Evolutionary conservation across 2,888 invertebrate genomes (phyloP).

Genomic region (Aleiodes leptofemur): DNA sequence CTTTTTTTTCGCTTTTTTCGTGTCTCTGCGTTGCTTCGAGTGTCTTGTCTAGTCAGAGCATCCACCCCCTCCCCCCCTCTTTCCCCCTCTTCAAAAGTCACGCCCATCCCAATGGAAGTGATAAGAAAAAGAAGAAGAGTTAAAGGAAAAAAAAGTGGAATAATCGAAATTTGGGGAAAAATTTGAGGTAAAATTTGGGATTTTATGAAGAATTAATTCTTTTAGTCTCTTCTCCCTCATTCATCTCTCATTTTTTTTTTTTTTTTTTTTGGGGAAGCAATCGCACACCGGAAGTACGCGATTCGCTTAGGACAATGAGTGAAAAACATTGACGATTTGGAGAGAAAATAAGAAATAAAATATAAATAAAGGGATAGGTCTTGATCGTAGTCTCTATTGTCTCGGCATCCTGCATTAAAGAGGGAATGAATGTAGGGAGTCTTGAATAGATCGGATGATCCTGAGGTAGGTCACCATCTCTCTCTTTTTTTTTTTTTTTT

Average conservation of each 20-base stretch:
- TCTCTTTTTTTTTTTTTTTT: conserved; percentile 37
- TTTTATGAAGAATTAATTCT: too few relatives aligned
- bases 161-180: too few relatives aligned
- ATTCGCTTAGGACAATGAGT: conserved; percentile 73
- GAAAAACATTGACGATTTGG: conserved; percentile 55
- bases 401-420: conserved; percentile 74
- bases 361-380: conserved; percentile 22
- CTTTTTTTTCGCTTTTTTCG: neutral
- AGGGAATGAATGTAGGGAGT: conserved; percentile 67
- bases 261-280: neutral
- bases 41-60: conserved; percentile 58
- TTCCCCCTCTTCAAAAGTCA: conserved; percentile 46
- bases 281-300: conserved; percentile 73
- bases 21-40: neutral
- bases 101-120: conserved; percentile 51
- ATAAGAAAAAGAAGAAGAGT: conserved; percentile 14
- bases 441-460: conserved; percentile 75
- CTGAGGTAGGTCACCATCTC: conserved; percentile 71
- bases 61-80: conserved; percentile 41
- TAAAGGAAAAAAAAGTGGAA: too few relatives aligned
- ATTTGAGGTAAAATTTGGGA: too few relatives aligned
- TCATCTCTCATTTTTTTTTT: too few relatives aligned
- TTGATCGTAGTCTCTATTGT: conserved; percentile 73
- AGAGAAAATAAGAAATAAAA: conserved; percentile 31
- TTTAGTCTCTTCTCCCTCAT: too few relatives aligned